These are phyloP conservation scores for Epistrophe grossulariae DNA, from an alignment of 2,888 invertebrate species.

Conservation along the genomic window DNA sequence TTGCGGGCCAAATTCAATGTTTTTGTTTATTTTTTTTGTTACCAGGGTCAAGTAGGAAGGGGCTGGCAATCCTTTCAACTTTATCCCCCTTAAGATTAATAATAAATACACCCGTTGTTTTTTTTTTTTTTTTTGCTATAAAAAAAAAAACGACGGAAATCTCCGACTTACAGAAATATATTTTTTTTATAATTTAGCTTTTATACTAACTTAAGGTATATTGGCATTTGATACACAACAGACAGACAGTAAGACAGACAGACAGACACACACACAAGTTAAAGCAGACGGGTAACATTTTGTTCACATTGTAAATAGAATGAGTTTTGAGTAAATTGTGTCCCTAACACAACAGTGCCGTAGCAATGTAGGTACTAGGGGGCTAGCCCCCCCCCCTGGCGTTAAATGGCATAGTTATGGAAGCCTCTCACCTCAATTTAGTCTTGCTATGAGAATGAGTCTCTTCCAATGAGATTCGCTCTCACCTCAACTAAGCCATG, in stretches of 20 bases:
- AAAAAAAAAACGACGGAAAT: background rate
- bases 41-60: background rate
- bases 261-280: background rate
- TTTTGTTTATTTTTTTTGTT: constrained; percentile 15
- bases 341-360: too few species aligned
- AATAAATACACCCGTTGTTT: constrained; percentile 39
- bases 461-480: too few species aligned
- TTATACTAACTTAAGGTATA: background rate
- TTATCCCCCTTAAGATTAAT: constrained; percentile 45
- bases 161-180: constrained; percentile 6
- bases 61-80: constrained; percentile 55
- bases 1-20: constrained; percentile 14
- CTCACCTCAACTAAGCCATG: too few species aligned
- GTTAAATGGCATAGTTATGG: too few species aligned
- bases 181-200: constrained; percentile 1
- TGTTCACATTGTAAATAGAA: background rate
- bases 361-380: too few species aligned
- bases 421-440: too few species aligned
- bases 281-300: background rate
- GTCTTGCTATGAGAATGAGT: too few species aligned
- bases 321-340: background rate
- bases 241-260: background rate
- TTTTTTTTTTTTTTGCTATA: background rate
- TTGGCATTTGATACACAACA: too few species aligned
- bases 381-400: too few species aligned